Percentiles rank a stretch among this genome's conserved stretches.
phyloP scores from a whole-genome alignment of 2,888 invertebrate species.

The Metallyticus violacea region DNA sequence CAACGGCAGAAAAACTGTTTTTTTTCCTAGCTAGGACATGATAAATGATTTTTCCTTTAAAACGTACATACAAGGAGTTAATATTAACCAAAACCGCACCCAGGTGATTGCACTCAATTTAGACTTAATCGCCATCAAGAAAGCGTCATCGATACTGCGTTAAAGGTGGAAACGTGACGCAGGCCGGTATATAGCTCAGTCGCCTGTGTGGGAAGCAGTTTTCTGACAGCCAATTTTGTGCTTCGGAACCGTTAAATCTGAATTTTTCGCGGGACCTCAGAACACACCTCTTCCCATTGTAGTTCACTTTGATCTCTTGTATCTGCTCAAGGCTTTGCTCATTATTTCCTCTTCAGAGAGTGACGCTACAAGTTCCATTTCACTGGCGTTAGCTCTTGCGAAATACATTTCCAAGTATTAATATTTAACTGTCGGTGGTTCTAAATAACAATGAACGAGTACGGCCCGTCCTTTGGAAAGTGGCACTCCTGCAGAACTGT shows the following conservation, averaged over 20 bases:
- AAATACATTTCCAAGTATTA: neutral
- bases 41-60: too few relatives aligned
- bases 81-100: too few relatives aligned
- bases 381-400: neutral
- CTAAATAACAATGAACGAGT: neutral
- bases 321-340: neutral
- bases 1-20: too few relatives aligned
- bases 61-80: too few relatives aligned
- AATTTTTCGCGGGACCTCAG: neutral
- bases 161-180: too few relatives aligned
- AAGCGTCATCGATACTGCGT: too few relatives aligned
- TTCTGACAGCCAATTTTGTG: neutral
- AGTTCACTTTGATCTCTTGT: neutral
- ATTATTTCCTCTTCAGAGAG: neutral
- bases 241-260: neutral
- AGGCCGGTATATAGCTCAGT: neutral
- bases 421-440: neutral
- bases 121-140: too few relatives aligned
- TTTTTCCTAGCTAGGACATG: too few relatives aligned
- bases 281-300: neutral
- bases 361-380: neutral
- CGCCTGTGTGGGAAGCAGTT: neutral
- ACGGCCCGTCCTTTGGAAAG: neutral
- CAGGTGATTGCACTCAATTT: too few relatives aligned
- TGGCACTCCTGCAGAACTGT: neutral